Evolutionary conservation across 2,888 invertebrate species (phyloP).

Genomic region (Trisateles emortualis): DNA sequence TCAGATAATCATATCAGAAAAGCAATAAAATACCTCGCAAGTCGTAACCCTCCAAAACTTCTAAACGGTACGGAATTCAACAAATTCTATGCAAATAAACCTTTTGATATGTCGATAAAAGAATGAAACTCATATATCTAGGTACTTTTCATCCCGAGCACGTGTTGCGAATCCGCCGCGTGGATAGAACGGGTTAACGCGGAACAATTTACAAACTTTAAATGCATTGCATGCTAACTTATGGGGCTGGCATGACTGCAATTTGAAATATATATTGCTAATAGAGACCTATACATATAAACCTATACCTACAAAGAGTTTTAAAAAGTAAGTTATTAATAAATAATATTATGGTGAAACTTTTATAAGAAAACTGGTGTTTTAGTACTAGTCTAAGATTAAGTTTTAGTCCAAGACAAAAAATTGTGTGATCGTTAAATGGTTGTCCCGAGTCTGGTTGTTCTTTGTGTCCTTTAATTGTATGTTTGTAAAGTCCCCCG

Average conservation of each 20-base stretch:
- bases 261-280: not conserved
- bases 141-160: conserved; percentile 7
- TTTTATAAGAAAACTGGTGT: too few relatives aligned
- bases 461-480: too few relatives aligned
- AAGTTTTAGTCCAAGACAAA: too few relatives aligned
- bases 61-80: not conserved
- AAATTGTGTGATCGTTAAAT: too few relatives aligned
- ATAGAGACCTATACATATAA: too few relatives aligned
- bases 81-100: conserved; percentile 17
- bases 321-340: not conserved
- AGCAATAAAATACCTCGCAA: conserved; percentile 12
- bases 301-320: too few relatives aligned
- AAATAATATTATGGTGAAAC: too few relatives aligned
- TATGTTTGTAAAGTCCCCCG: too few relatives aligned
- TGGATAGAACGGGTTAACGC: not conserved
- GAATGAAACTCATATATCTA: conserved; percentile 5
- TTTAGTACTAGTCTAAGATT: too few relatives aligned
- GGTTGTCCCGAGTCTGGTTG: too few relatives aligned
- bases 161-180: conserved; percentile 11
- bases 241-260: not conserved
- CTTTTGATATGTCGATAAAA: conserved; percentile 9
- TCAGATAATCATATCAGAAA: conserved; percentile 2
- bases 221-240: conserved; percentile 7
- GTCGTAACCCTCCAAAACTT: not conserved
- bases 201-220: conserved; percentile 1